A percentile compares a stretch with the other conserved stretches of the same genome.
Conservation (phyloP, 2,888 invertebrate genomes). For the Hyposoter dolosus region DNA sequence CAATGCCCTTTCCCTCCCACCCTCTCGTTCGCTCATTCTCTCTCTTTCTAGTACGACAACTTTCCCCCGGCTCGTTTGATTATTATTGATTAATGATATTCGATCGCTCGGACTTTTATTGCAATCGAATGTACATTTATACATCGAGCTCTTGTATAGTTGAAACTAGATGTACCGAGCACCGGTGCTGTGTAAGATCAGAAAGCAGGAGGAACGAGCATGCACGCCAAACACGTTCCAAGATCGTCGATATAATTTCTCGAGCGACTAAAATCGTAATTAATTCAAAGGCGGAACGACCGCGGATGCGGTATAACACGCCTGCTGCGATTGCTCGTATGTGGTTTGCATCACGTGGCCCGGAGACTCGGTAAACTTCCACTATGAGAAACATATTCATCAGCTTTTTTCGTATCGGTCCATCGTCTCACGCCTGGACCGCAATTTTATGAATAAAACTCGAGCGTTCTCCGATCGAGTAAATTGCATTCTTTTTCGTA, state of each 20-base stretch:
- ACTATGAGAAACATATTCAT: not conserved
- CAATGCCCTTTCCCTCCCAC: not conserved
- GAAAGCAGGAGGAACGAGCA: conserved; percentile 33
- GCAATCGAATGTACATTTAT: conserved; percentile 30
- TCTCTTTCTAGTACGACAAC: conserved; percentile 15
- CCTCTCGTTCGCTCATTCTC: not conserved
- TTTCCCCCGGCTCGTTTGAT: conserved; percentile 35
- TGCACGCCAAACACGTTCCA: conserved; percentile 57
- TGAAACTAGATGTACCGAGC: conserved; percentile 8
- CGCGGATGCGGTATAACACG: conserved; percentile 31
- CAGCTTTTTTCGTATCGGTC: not conserved
- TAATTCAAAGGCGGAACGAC: conserved; percentile 64
- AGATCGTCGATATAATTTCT: conserved; percentile 63
- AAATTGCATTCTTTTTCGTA: not conserved
- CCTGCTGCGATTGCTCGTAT: not conserved
- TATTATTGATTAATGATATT: conserved; percentile 41
- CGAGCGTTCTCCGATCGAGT: not conserved
- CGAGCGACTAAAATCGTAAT: conserved; percentile 65
- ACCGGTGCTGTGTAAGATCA: conserved; percentile 29
- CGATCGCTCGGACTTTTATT: conserved; percentile 48
- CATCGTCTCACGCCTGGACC: conserved; percentile 13
- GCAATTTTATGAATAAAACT: not conserved
- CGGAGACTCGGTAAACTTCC: not conserved
- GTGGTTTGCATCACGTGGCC: conserved; percentile 12
- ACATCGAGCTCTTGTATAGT: not conserved